Evolutionary conservation across 2,113 vertebrate genomes (phyloP), one percentile per base, ranked within the genome.

Genomic region (Daubentonia madagascariensis): DNA sequence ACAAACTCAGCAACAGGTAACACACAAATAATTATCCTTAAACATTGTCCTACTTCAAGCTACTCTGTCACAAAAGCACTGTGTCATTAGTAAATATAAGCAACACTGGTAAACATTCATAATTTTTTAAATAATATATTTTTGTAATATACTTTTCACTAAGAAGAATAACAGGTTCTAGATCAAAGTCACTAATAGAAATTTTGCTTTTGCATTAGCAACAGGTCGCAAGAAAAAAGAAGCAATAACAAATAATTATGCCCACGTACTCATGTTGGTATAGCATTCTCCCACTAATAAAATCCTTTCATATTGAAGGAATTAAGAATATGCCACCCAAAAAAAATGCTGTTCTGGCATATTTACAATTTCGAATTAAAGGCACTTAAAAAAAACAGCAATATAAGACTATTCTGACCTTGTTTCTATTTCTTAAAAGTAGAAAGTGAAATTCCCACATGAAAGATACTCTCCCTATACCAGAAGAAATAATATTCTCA

Each of bases 121-220:
- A 50, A 70, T n/a, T 81, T 92, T 67, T n/a, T 43, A 88, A 97
- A 73, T 61, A 48, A 89, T 54, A 28, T 28, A 30, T 68, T 81
- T 94, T 61, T 80, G 13, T 91, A 22, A 79, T 93, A 78, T 25
- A 70, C 2, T 83, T 85, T 97, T 81, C 61, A 73, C 50, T 68
- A 94, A 72, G 52, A 94, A 95, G 40, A 92, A 79, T 59, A 65
- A 96, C 1, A 73, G 20, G 68, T 86, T 94, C 52, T 85, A 92
- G 16, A 50, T 95, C n/a, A 93, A 94, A 92, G 61, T 79, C 48
- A 91, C 16, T 83, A 72, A 43, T 59, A 95, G 67, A 96, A 96
- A 87, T 61, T 28, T 52, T 63, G 40, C 12, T 96, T 92, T 63
- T 45, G 13, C n/a, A 59, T n/a, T 90, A 84, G 43, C 67, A 92